Evolutionary conservation across 1,140 invertebrate genomes (phyloP), one percentile per base, ranked within the genome.

Genomic region (Luehdorfia chinensis): DNA sequence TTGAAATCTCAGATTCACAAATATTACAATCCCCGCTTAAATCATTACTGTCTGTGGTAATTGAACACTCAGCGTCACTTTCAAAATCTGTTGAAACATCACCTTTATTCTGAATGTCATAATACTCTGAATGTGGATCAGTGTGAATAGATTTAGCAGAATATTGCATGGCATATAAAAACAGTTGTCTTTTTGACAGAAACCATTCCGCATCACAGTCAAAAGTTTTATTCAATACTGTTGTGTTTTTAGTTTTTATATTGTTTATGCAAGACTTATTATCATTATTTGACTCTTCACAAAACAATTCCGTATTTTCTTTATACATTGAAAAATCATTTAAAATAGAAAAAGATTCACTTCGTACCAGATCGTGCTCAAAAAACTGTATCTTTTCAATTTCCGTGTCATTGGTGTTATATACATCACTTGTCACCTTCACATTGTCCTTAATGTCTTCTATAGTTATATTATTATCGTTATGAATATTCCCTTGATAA

Each of bases 321-420:
- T 28, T 33, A 7, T 46, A 18, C 11, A 30, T 9, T 12, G 50
- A 36, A 32, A 56, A 66, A 34, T 73, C 59, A 44, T 61, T 61
- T 45, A 79, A 57, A 47, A 75, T 69, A 18, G 75, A 74, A 45
- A 59, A 55, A 16, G 73, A 75, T 2, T 31, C 58, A 49, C 64
- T 59, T 12, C 67, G 54, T 14, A 51, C 43, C 9, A 70, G 48
- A 16, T 12, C 27, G 19, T 25, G 3, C 7, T 27, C 16, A 27
- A 23, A 16, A n/a, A 4, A 30, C 5, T 47, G 19, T 44, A 23
- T 49, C 5, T 31, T 43, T 27, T 14, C 8, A 15, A n/a, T 25
- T 6, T 13, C 7, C 11, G 2, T 7, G 3, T 27, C 36, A 12
- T 27, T 12, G 23, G 8, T 0, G n/a, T 23, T 39, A 27, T 27